Evolutionary conservation across 2,888 invertebrate genomes (phyloP), one percentile per base, ranked within the genome.

Genomic region (Heliconius charithonia): DNA sequence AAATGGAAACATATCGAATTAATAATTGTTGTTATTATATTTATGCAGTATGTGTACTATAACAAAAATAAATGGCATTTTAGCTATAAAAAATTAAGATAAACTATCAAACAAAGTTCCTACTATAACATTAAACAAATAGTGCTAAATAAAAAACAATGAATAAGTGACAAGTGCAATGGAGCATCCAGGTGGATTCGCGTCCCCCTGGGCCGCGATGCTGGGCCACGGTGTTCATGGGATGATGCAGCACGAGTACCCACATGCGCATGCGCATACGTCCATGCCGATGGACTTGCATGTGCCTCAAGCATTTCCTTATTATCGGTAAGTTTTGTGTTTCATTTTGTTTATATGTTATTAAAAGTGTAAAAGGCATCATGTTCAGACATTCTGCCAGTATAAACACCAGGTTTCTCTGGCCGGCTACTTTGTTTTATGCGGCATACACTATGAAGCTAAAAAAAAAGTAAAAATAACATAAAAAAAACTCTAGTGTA

Each of bases 241-340:
- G 86, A 96, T 96, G 95, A 96, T 96, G 96, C 96, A 96, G 90
- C 96, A 96, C 85, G 95, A 96, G 82, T 95, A 96, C 90, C 90
- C 95, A 65, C 95, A 95, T 86, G 95, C 95, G 81, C 96, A 96
- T 89, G 96, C 96, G 84, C 96, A 96, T 85, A 93, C 93, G 29
- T 94, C 95, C 85, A 96, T 97, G 96, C 98, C 98, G 76, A 98
- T 98, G 98, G 98, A 98, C 92, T 96, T 98, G 86, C 98, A 98
- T 93, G 98, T 98, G 91, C 97, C 98, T 75, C 98, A 98, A 91
- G 98, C 97, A 86, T 98, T 98, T 92, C 97, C 98, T 80, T 98
- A 98, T 94, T 98, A 98, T 95, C 97, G 98, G 98, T 98, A 89
- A 95, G 96, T 94, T 19, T 56, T 4, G 0, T 63, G 63, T 16